Conservation (phyloP, 2,113 vertebrate genomes). For the Eolophus roseicapilla region DNA sequence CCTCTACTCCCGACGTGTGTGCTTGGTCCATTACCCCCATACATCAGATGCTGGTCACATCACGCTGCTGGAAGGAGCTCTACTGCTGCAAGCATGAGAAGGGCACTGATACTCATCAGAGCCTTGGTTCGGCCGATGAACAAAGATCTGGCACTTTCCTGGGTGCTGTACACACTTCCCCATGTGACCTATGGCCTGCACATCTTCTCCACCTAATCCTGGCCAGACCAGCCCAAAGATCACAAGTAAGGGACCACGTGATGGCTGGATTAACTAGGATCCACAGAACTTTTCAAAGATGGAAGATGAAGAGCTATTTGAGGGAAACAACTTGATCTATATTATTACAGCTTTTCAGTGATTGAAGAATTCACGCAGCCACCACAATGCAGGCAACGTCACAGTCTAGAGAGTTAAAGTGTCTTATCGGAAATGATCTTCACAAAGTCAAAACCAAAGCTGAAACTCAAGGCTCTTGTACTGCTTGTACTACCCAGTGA, state of each 20-base stretch:
- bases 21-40: background rate
- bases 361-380: background rate
- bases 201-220: background rate
- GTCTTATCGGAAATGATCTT: background rate
- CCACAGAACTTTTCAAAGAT: background rate
- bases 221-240: background rate
- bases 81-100: accelerated
- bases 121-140: accelerated
- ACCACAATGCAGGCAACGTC: background rate
- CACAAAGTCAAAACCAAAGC: background rate
- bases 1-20: accelerated
- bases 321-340: background rate
- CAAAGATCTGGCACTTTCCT: background rate
- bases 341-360: background rate
- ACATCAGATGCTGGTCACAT: accelerated
- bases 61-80: background rate
- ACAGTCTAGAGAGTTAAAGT: background rate
- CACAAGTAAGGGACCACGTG: accelerated
- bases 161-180: background rate
- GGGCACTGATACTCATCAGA: background rate
- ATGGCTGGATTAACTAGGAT: background rate
- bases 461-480: background rate
- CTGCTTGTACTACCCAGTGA: background rate
- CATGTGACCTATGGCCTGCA: accelerated
- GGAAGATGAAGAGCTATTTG: background rate